Evolutionary conservation across 2,888 invertebrate species (phyloP).

Genomic region (Seira musarum): DNA sequence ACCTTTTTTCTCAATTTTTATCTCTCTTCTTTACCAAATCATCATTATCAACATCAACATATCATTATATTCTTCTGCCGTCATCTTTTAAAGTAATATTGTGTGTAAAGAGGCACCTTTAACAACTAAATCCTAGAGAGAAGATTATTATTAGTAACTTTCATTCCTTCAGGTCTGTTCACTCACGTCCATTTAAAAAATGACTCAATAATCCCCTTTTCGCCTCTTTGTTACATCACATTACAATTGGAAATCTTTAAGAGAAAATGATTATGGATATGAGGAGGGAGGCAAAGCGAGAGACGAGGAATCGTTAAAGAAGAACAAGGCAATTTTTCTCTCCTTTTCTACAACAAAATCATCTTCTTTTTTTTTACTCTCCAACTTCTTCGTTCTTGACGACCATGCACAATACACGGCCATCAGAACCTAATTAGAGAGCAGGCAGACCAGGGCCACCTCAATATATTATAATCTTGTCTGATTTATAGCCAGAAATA

Average conservation of each 20-base stretch:
- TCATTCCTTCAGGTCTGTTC: slow-evolving; percentile 16
- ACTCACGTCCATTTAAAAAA: slow-evolving; percentile 36
- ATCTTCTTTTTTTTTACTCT: too few relatives aligned
- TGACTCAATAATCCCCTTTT: slow-evolving; percentile 54
- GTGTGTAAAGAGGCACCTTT: slow-evolving; percentile 56
- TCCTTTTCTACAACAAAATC: too few relatives aligned
- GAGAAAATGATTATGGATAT: slow-evolving; percentile 23
- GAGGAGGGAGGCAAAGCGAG: slow-evolving; percentile 15
- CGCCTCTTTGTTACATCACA: slow-evolving; percentile 19
- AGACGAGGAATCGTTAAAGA: slow-evolving; percentile 49
- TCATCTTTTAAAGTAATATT: slow-evolving; percentile 49
- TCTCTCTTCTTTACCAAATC: slow-evolving; percentile 36
- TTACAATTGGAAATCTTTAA: slow-evolving; percentile 7
- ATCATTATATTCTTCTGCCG: slow-evolving; percentile 55
- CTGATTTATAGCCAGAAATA: slow-evolving; percentile 68
- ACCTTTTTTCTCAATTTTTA: slow-evolving; percentile 4
- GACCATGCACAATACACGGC: slow-evolving; percentile 36
- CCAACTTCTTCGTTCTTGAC: not conserved
- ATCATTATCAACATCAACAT: slow-evolving; percentile 54
- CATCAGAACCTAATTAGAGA: slow-evolving; percentile 66
- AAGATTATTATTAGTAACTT: slow-evolving; percentile 36
- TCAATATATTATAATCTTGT: slow-evolving; percentile 65
- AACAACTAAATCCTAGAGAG: slow-evolving; percentile 40
- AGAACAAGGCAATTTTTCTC: slow-evolving; percentile 34
- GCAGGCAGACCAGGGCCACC: slow-evolving; percentile 66